These are phyloP conservation scores for Pterocles burchelli DNA, from an alignment of 2,113 vertebrate genomes.

Conservation along the genomic window DNA sequence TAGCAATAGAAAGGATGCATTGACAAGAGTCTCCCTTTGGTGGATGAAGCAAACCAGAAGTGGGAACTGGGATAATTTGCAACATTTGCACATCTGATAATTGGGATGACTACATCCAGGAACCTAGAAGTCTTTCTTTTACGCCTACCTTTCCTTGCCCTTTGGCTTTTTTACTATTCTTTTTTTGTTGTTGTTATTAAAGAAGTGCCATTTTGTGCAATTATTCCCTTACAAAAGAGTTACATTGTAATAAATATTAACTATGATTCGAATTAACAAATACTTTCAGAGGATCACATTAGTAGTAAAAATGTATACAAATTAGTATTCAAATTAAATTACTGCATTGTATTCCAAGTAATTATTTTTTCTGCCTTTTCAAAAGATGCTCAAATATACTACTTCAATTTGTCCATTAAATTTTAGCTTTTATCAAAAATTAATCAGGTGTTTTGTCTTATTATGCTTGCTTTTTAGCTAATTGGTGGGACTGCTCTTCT, in stretches of 20 bases:
- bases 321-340: background rate
- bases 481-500: background rate
- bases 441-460: background rate
- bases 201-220: background rate
- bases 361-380: background rate
- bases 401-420: background rate
- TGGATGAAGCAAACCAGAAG: background rate
- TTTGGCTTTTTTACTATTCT: background rate
- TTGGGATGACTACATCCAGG: background rate
- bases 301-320: background rate
- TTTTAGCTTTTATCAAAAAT: background rate
- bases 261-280: background rate
- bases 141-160: background rate
- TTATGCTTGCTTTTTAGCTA: background rate
- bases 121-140: background rate
- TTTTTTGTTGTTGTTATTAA: background rate
- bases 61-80: background rate
- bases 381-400: background rate
- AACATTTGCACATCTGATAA: background rate
- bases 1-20: background rate
- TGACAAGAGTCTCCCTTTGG: background rate
- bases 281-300: background rate
- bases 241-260: constrained; percentile 19
- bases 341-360: background rate
- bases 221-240: background rate